phyloP scores from a whole-genome alignment of 1,140 invertebrate species.

The Eurosta solidaginis region DNA sequence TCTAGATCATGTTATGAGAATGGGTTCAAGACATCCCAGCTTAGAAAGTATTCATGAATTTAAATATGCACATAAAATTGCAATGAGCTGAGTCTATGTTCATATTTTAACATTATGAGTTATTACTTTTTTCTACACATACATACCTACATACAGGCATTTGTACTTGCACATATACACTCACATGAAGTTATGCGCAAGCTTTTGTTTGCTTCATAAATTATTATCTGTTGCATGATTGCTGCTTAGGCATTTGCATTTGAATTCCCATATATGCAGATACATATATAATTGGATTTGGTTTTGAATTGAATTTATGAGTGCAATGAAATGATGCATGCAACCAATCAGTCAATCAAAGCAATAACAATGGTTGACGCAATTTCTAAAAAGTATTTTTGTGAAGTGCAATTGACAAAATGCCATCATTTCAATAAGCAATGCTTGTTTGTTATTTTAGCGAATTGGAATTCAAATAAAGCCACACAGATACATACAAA shows the following conservation, averaged over 20 bases:
- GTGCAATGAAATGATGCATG: constrained; percentile 18
- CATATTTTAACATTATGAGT: no score
- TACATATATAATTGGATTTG: neutral
- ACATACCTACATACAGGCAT: neutral
- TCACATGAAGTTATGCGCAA: no score
- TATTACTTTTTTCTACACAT: neutral
- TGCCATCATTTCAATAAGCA: neutral
- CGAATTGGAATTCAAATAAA: neutral
- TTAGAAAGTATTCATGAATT: no score
- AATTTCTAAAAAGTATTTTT: neutral
- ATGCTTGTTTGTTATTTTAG: neutral
- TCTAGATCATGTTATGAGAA: no score
- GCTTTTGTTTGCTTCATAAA: constrained; percentile 2
- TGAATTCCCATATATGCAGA: no score
- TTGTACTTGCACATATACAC: neutral
- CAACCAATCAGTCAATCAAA: constrained; percentile 20
- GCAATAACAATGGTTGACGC: neutral
- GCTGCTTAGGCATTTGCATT: constrained; percentile 11
- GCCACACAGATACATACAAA: neutral
- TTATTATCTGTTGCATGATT: constrained; percentile 3
- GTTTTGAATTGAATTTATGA: constrained; percentile 19
- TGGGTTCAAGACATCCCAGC: no score
- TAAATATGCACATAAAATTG: no score
- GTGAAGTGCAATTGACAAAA: constrained; percentile 2
- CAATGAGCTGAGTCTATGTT: no score